Base-by-base conservation (phyloP, 2,113 vertebrate species). In the Neodontobutis hainanensis region DNA sequence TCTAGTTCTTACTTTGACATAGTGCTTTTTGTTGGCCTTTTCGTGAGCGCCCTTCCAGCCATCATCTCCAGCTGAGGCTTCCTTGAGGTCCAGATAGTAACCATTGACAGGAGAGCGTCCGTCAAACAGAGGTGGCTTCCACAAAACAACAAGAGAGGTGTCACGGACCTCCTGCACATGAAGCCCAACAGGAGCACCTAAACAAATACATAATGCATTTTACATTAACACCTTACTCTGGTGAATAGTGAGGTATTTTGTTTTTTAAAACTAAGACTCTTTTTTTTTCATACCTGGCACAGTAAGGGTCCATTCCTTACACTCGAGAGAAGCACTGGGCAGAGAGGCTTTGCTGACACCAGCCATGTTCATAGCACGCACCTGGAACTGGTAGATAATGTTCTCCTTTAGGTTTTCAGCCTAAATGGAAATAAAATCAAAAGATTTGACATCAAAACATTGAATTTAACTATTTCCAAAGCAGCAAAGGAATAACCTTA, bases 251-350 rank as follows among this genome's bases (percentile, higher is more conserved):
- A 50, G n/a, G 56, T n/a, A 16, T 58, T 58, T 43, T 46, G 3
- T 46, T 14, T 11, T 50, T 8, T 58, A 8, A n/a, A 43, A 43
- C 10, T 11, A 2, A 43, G 7, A 43, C 10, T 43, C 42, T 6
- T 44, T n/a, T 5, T 38, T 48, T 51, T 47, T 8, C 40, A 19
- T 45, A 19, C 73, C 97, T 92, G 97, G 95, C 58, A 99, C 92
- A 65, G 97, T 95, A 68, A 99, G 94, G 82, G 95, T 99, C 95
- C 95, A 99, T 70, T 99, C 97, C 86, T 98, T 96, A 85, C 97
- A 99, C 82, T 93, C 96, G 91, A 96, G 93, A 65, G 88, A 44
- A 14, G 84, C 36, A 61, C 91, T 95, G 47, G 93, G 82, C 57
- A 87, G 19, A 4, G 96, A 98, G 36, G 89, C 89, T 4, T 71